Conservation (phyloP, 2,113 vertebrate genomes). For the Psettodes erumei region DNA sequence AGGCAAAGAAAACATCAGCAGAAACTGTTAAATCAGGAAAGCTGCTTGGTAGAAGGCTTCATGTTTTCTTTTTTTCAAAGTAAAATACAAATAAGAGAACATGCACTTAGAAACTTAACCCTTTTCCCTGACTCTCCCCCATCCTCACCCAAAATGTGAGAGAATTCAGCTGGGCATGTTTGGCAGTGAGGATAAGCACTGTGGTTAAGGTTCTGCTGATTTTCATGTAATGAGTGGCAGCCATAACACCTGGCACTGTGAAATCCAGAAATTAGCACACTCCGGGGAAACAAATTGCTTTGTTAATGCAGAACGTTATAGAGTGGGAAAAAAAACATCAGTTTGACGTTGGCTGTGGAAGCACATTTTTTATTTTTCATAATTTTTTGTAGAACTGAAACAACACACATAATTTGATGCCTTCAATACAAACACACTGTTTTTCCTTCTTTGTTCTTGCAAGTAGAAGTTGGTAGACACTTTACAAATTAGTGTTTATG, state of each 20-base stretch:
- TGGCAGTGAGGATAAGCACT: constrained; percentile 60
- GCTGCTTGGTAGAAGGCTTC: constrained; percentile 52
- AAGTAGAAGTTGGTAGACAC: neutral
- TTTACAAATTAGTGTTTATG: constrained; percentile 4
- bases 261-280: constrained; percentile 79
- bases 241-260: constrained; percentile 78
- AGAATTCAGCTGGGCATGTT: constrained; percentile 59
- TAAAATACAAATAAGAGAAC: constrained; percentile 58
- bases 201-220: constrained; percentile 76
- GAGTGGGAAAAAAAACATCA: constrained; percentile 17
- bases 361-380: constrained; percentile 34
- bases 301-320: constrained; percentile 76
- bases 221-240: constrained; percentile 79
- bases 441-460: neutral
- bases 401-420: neutral
- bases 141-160: constrained; percentile 57
- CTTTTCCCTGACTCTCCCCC: constrained; percentile 40
- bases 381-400: constrained; percentile 35
- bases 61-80: constrained; percentile 40
- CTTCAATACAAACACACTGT: neutral
- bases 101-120: constrained; percentile 66
- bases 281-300: constrained; percentile 78
- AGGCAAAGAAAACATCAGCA: constrained; percentile 31
- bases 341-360: constrained; percentile 44
- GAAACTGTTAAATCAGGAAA: constrained; percentile 51